Evolutionary conservation across 2,888 invertebrate species (phyloP).

Genomic region (Ceramica pisi): DNA sequence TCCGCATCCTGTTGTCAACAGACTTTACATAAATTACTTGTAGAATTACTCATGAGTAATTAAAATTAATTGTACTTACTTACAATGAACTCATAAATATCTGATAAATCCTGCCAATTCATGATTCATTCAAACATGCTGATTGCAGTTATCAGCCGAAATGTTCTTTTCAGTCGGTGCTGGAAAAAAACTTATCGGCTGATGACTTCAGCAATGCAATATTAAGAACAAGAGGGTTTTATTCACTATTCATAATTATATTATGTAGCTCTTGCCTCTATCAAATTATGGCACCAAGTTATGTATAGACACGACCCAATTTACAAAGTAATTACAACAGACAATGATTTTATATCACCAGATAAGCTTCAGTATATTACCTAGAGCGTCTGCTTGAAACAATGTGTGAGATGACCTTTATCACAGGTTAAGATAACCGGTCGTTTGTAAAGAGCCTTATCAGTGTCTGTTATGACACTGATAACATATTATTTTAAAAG

Average conservation of each 20-base stretch:
- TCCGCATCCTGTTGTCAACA: constrained; percentile 5
- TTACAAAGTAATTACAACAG: neutral
- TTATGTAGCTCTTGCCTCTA: too few species aligned
- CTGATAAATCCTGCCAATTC: neutral
- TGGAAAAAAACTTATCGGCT: too few species aligned
- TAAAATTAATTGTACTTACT: neutral
- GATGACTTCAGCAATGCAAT: too few species aligned
- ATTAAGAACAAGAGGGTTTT: too few species aligned
- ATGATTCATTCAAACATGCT: neutral
- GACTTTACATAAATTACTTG: neutral
- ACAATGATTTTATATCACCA: constrained; percentile 1
- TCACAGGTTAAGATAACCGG: constrained; percentile 15
- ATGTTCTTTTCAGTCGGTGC: too few species aligned
- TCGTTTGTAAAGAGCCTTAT: constrained; percentile 35
- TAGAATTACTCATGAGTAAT: neutral
- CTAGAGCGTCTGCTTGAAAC: constrained; percentile 9
- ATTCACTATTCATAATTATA: too few species aligned
- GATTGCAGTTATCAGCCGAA: neutral
- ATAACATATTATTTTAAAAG: constrained; percentile 8
- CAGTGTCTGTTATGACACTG: constrained; percentile 9
- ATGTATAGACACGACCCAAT: too few species aligned
- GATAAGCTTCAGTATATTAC: constrained; percentile 20
- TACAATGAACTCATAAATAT: neutral
- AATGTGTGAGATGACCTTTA: constrained; percentile 38
- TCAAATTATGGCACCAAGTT: too few species aligned